Evolutionary conservation across 2,888 invertebrate species (phyloP).

Genomic region (Epirrhoe tristata): DNA sequence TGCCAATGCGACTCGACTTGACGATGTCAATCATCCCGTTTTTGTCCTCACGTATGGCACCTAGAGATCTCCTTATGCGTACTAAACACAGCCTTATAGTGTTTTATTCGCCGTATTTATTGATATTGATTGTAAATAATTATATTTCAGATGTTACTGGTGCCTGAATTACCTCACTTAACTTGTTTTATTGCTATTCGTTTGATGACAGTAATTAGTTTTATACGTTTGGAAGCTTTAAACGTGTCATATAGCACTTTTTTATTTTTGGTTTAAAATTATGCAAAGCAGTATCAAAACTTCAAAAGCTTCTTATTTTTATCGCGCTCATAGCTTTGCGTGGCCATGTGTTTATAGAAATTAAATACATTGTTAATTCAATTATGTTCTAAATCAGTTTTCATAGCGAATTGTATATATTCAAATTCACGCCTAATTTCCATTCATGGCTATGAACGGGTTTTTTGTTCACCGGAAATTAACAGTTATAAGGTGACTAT

Average conservation of each 20-base stretch:
- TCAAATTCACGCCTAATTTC: slow-evolving; percentile 45
- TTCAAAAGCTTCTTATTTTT: slow-evolving; percentile 16
- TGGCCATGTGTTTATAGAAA: too few species aligned
- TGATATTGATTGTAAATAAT: slow-evolving; percentile 39
- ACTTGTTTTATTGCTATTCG: slow-evolving; percentile 43
- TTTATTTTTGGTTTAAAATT: not conserved
- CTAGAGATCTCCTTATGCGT: slow-evolving; percentile 35
- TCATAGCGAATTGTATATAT: slow-evolving; percentile 46
- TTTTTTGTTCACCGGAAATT: slow-evolving; percentile 61
- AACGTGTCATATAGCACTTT: not conserved
- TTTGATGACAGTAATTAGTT: slow-evolving; percentile 42
- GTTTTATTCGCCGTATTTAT: slow-evolving; percentile 29
- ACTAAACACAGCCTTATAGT: slow-evolving; percentile 29
- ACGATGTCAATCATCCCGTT: slow-evolving; percentile 40
- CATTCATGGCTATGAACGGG: slow-evolving; percentile 45
- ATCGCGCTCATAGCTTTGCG: too few species aligned
- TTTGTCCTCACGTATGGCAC: slow-evolving; percentile 34
- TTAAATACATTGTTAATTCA: slow-evolving; percentile 40
- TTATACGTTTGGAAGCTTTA: slow-evolving; percentile 36
- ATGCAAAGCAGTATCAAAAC: not conserved
- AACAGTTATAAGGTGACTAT: slow-evolving; percentile 45
- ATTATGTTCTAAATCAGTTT: slow-evolving; percentile 38
- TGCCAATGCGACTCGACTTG: slow-evolving; percentile 26
- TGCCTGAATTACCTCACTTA: slow-evolving; percentile 38
- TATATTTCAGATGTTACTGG: slow-evolving; percentile 37